These are phyloP conservation scores for Orientallactaga bullata DNA, from an alignment of 2,113 vertebrate species.

Conservation along the genomic window DNA sequence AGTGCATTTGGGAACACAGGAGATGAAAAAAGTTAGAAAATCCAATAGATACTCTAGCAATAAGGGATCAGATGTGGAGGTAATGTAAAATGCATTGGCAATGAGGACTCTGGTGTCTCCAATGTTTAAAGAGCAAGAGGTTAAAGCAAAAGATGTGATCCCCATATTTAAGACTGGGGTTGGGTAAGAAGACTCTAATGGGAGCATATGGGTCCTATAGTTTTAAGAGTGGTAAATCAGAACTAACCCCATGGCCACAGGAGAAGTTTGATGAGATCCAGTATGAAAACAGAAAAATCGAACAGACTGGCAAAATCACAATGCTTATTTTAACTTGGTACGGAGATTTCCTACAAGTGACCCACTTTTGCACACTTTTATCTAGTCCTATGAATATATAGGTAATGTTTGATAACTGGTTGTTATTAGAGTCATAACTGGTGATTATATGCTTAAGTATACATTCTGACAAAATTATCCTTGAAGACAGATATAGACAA, in stretches of 20 bases:
- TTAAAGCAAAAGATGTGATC: background rate
- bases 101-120: background rate
- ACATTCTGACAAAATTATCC: background rate
- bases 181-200: background rate
- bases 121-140: background rate
- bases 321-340: background rate
- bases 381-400: background rate
- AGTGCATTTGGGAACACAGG: background rate
- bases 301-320: background rate
- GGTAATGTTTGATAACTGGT: background rate
- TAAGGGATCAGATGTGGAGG: background rate
- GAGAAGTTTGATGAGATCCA: background rate
- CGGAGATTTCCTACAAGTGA: background rate
- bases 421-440: background rate
- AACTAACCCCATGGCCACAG: background rate
- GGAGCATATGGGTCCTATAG: background rate
- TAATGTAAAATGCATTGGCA: background rate
- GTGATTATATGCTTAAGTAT: background rate
- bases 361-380: background rate
- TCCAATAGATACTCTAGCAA: background rate
- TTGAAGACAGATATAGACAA: conserved; percentile 9
- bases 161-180: background rate
- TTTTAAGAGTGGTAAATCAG: background rate
- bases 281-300: conserved; percentile 30
- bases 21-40: background rate